A percentile compares a stretch with the other conserved stretches of the same genome.
phyloP scores from a whole-genome alignment of 2,797 vertebrate species.

The Chromis chromis region DNA sequence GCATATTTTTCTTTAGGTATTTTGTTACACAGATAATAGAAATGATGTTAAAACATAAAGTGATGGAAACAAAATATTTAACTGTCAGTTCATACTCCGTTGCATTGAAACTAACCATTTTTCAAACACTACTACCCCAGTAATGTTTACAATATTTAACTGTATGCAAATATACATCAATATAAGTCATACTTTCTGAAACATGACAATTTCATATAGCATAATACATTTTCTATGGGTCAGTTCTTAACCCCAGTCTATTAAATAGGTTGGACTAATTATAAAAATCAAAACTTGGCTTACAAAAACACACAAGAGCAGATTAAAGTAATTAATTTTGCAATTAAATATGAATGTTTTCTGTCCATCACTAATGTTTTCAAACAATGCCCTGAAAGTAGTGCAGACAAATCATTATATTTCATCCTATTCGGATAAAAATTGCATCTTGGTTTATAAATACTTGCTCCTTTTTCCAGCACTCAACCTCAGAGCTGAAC shows the following conservation, averaged over 20 bases:
- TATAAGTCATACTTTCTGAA: neutral
- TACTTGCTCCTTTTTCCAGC: slow-evolving; percentile 50
- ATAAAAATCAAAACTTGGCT: neutral
- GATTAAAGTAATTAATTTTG: slow-evolving; percentile 10
- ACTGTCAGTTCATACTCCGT: neutral
- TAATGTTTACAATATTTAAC: neutral
- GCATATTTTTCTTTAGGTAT: slow-evolving; percentile 15
- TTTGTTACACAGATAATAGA: slow-evolving; percentile 28
- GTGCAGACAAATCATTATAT: slow-evolving; percentile 59
- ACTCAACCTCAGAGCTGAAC: slow-evolving; percentile 77
- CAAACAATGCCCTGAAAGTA: slow-evolving; percentile 45
- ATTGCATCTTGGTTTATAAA: slow-evolving; percentile 64
- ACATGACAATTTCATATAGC: neutral
- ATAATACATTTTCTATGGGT: neutral
- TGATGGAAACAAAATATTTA: slow-evolving; percentile 9
- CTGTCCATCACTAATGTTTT: slow-evolving; percentile 4
- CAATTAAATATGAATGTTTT: slow-evolving; percentile 13
- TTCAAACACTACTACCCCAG: neutral
- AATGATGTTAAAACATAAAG: slow-evolving; percentile 13
- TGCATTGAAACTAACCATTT: neutral
- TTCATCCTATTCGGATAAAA: slow-evolving; percentile 59
- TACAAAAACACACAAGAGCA: neutral
- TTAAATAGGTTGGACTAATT: neutral
- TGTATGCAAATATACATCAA: neutral
- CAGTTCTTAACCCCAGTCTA: neutral